Evolutionary conservation across 2,113 vertebrate species (phyloP), one percentile per base, ranked within the genome.

Genomic region (Tiliqua scincoides): DNA sequence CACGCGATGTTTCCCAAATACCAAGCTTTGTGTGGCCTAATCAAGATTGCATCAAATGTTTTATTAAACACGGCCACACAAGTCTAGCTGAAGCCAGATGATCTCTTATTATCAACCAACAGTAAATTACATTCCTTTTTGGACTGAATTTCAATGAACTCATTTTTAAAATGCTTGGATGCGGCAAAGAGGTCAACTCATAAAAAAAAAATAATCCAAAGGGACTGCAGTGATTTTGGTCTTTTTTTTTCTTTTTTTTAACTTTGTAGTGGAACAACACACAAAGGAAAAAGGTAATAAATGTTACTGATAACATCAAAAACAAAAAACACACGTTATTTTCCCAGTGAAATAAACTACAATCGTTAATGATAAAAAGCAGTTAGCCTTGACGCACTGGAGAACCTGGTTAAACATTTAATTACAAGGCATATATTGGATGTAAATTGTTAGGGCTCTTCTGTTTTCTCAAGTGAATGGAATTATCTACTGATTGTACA

Each of bases 101-200:
- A 98, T 97, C 94, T 93, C 96, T 97, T 97, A 97, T 98, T 98
- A 98, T 98, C 95, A 97, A 95, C 93, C 92, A 94, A 94, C 93
- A 94, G 94, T 95, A 97, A 98, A 98, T 97, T 97, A 90, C 95
- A 93, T 93, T 97, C 92, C 93, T 95, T 97, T 98, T 95, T 92
- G 85, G 94, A 96, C 90, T 96, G 97, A 97, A 98, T 98, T 98
- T 97, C 96, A 98, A 97, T 98, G 96, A 97, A 96, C 96, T 81
- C 83, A 89, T 95, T 97, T 93, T 96, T 96, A 97, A 97, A 97
- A 97, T 96, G 96, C 93, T 96, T 95, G 95, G 88, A 95, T 95
- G 93, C 93, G 93, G 96, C 93, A 96, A 94, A 90, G 21, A 96
- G 95, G 96, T 95, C 95, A 97, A 82, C 14, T 84, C 89, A 57